phyloP scores from a whole-genome alignment of 2,888 invertebrate species.

The Acanthosepion lycidas region DNA sequence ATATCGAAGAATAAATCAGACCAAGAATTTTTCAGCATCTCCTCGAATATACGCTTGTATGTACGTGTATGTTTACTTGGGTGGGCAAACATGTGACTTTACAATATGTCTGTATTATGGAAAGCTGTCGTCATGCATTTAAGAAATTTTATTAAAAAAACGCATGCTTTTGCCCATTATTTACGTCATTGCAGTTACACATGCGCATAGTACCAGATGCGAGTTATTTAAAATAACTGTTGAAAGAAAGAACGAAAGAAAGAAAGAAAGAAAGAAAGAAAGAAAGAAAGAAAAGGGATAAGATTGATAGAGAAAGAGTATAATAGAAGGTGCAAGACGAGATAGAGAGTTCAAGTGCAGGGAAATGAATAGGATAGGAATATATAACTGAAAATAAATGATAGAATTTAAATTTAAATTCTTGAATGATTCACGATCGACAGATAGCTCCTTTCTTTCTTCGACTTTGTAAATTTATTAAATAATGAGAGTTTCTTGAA shows the following conservation, averaged over 20 bases:
- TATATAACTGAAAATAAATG: slow-evolving; percentile 7
- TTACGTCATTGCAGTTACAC: background rate
- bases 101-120: no score
- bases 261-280: background rate
- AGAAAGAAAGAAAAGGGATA: no score
- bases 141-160: background rate
- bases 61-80: no score
- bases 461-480: background rate
- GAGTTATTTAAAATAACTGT: background rate
- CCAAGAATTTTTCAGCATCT: no score
- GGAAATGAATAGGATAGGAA: background rate
- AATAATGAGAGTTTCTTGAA: no score
- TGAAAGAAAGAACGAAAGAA: background rate
- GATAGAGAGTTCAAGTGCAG: background rate
- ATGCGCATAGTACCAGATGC: background rate
- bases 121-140: no score
- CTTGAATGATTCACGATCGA: background rate
- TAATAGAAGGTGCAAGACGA: no score
- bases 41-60: no score
- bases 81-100: no score
- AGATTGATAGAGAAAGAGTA: no score
- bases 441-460: background rate
- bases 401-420: no score
- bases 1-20: no score
- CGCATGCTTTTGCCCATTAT: background rate